Base-by-base conservation (phyloP, 2,113 vertebrate species). In the Tamias sibiricus region DNA sequence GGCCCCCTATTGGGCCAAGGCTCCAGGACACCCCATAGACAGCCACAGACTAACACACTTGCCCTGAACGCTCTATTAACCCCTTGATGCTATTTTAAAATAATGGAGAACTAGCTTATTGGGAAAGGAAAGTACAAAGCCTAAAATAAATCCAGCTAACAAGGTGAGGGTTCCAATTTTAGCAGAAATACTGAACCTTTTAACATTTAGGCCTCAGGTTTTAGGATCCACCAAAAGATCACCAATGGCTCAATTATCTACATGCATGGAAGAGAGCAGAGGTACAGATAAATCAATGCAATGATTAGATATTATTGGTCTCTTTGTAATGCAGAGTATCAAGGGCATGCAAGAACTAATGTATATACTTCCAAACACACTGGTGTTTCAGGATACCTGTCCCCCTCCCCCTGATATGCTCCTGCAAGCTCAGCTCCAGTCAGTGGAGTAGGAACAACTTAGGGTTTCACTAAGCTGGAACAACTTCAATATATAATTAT, bases 51-150 rank as follows among this genome's bases (percentile, higher is more conserved):
- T 62, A 20, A 69, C 90, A 74, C 0, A 0, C 32, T 74, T 95
- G 84, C 83, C 80, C 44, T 75, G 79, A 79, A 62, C 66, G 76
- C 76, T 94, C 94, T 79, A 66, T 92, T 96, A 96, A 97, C 92
- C 81, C 89, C 52, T 47, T 30, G 95, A 90, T 85, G 68, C 84
- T 95, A 96, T 90, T 93, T 96, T 95, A 93, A 96, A 93, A 84
- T 87, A 93, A 97, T 12, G 32, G 52, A 90, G 71, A 96, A 87
- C 17, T 47, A 95, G 76, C 42, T 95, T 77, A 87, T 47, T 88
- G 74, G 40, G 14, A 94, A 90, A 96, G 47, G 28, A 79, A 8
- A 87, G 72, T 13, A 72, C 8, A 89, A 93, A 77, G 35, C 35
- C 80, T 85, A 89, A 95, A 90, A 75, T 90, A 97, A 95, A 95